phyloP scores from a whole-genome alignment of 2,113 vertebrate genomes.

The Piaya cayana region DNA sequence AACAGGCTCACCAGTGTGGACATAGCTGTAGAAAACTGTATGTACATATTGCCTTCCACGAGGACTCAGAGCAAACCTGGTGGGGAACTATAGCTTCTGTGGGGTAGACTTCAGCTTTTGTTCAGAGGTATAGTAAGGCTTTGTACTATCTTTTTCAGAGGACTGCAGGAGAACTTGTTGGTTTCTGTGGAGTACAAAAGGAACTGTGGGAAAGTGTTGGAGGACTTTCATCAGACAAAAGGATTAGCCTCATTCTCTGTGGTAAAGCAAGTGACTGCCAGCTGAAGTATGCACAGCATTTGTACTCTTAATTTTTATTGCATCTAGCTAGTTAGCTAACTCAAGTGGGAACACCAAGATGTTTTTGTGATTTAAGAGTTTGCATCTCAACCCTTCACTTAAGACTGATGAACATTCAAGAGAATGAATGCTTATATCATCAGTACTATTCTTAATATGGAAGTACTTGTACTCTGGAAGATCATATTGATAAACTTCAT shows the following conservation, averaged over 20 bases:
- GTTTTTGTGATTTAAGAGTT: conserved; percentile 23
- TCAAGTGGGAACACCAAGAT: conserved; percentile 30
- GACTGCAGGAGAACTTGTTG: background rate
- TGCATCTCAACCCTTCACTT: conserved; percentile 10
- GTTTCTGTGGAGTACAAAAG: conserved; percentile 5
- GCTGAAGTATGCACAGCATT: conserved; percentile 47
- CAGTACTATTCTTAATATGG: background rate
- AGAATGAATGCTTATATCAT: background rate
- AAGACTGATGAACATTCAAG: background rate
- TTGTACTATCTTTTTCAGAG: background rate
- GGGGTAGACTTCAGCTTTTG: background rate
- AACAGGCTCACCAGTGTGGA: background rate
- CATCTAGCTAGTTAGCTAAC: conserved; percentile 7
- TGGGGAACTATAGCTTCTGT: background rate
- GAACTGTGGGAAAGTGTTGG: conserved; percentile 61
- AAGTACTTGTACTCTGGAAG: background rate
- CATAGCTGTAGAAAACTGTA: background rate
- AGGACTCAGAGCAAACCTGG: background rate
- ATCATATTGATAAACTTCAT: background rate
- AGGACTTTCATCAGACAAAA: conserved; percentile 56
- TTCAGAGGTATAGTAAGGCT: background rate
- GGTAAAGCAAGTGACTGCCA: conserved; percentile 56
- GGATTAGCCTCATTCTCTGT: conserved; percentile 45
- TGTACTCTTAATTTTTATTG: conserved; percentile 53
- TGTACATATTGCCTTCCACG: background rate